phyloP scores from a whole-genome alignment of 2,888 invertebrate genomes.

The Apomyelois bistriatella region DNA sequence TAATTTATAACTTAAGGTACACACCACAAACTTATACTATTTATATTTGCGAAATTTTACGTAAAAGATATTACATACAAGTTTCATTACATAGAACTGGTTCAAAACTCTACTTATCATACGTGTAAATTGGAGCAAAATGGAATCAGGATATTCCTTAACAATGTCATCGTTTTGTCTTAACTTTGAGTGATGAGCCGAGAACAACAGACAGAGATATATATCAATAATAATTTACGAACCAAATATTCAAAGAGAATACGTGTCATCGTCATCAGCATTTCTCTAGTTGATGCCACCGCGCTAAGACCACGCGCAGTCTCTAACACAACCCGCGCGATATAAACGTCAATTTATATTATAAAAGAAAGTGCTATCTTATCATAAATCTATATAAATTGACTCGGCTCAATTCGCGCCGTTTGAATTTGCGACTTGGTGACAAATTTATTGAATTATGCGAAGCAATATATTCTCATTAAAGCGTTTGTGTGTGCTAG shows the following conservation, averaged over 20 bases:
- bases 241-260: conserved; percentile 37
- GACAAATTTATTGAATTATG: conserved; percentile 11
- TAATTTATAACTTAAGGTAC: no score
- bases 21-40: no score
- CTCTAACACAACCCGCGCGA: conserved; percentile 57
- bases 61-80: no score
- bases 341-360: conserved; percentile 68
- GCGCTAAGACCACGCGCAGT: conserved; percentile 64
- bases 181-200: conserved; percentile 21
- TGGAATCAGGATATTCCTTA: neutral
- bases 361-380: conserved; percentile 42
- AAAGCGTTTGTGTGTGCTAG: conserved; percentile 19
- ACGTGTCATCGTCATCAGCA: conserved; percentile 51
- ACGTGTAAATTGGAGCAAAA: neutral
- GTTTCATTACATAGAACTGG: no score
- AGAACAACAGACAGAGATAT: conserved; percentile 37
- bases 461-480: conserved; percentile 19
- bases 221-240: conserved; percentile 38
- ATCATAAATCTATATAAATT: conserved; percentile 17
- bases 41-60: no score
- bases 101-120: no score
- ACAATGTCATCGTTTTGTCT: conserved; percentile 19
- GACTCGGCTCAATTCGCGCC: neutral
- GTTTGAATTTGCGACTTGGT: conserved; percentile 5
- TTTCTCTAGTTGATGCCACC: conserved; percentile 41